Evolutionary conservation across 2,113 vertebrate species (phyloP).

Genomic region (Spheniscus mendiculus): DNA sequence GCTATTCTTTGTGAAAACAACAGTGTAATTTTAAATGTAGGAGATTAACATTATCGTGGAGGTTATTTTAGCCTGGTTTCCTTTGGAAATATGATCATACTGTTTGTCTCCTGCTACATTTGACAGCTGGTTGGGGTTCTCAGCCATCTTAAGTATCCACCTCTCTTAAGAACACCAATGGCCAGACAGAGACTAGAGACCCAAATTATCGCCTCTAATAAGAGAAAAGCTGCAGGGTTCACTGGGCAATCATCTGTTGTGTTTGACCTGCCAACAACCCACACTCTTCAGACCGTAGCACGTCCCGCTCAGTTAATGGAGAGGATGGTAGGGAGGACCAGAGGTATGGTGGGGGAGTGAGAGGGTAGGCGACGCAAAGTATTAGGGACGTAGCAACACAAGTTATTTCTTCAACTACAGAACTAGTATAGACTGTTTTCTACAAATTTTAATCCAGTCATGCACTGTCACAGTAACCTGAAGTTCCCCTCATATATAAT

Average conservation of each 20-base stretch:
- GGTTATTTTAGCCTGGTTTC: not conserved
- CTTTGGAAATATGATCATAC: not conserved
- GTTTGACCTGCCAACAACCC: not conserved
- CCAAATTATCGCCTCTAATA: not conserved
- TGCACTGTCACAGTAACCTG: not conserved
- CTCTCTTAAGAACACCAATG: not conserved
- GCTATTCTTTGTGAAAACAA: not conserved
- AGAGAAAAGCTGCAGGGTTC: not conserved
- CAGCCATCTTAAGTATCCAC: not conserved
- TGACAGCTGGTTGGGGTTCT: not conserved
- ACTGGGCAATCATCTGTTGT: not conserved
- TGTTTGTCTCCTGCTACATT: not conserved
- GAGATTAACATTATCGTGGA: not conserved
- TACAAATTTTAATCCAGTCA: not conserved
- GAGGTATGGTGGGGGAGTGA: not conserved
- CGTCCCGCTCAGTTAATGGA: not conserved
- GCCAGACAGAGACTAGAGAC: not conserved
- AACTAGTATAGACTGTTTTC: not conserved
- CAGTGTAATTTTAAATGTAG: not conserved
- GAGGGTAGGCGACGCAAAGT: accelerated
- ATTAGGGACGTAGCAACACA: accelerated
- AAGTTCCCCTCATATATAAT: accelerated
- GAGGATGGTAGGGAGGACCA: not conserved
- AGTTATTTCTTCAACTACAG: not conserved
- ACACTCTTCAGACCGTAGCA: not conserved